Conservation (phyloP, 2,888 invertebrate genomes). For the Brachylomia viminalis region DNA sequence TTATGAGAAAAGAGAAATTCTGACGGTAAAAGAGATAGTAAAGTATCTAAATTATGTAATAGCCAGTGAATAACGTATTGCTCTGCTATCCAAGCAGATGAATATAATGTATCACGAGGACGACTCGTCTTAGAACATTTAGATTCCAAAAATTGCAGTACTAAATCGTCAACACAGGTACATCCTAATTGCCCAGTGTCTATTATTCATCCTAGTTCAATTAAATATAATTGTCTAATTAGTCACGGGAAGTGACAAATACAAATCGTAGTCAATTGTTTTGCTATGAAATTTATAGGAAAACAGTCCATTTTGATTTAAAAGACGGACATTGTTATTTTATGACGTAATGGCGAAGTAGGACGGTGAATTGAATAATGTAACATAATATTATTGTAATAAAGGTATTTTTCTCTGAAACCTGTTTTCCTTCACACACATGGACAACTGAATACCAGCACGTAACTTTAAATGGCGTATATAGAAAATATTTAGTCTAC, state of each 20-base stretch:
- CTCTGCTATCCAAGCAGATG: background rate
- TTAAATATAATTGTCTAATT: conserved; percentile 16
- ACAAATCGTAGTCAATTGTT: background rate
- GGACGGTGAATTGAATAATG: conserved; percentile 10
- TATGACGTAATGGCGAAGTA: conserved; percentile 13
- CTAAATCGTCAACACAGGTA: background rate
- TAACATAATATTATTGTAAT: conserved; percentile 29
- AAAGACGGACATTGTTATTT: background rate
- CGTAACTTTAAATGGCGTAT: conserved; percentile 2
- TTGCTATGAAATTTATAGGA: conserved; percentile 13
- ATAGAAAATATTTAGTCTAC: background rate
- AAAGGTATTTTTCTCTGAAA: background rate
- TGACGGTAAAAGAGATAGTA: background rate
- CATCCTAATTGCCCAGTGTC: background rate
- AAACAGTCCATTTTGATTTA: conserved; percentile 10
- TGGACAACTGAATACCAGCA: background rate
- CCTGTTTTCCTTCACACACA: background rate
- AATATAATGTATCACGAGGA: background rate
- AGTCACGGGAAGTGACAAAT: background rate
- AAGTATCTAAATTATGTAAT: background rate
- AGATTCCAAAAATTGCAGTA: background rate
- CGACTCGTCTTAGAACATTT: background rate
- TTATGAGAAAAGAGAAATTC: background rate
- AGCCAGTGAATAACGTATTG: background rate
- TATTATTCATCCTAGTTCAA: conserved; percentile 9